A percentile compares a stretch with the other conserved stretches of the same genome.
phyloP scores from a whole-genome alignment of 2,797 vertebrate species.

The Zenarchopterus dispar region DNA sequence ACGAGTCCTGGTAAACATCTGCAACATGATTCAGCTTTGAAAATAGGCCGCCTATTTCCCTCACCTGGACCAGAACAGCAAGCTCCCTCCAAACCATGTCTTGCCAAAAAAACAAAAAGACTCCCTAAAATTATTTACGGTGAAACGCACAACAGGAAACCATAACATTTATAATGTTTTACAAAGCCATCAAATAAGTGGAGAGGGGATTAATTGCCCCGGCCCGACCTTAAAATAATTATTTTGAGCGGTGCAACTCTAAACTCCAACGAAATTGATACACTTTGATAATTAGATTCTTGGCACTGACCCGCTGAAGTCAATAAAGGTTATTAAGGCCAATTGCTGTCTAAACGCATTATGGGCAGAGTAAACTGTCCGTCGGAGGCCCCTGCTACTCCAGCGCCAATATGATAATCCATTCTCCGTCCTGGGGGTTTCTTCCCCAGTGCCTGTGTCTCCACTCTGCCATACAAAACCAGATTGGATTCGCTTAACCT shows the following conservation, averaged over 20 bases:
- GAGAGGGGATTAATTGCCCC: conserved; percentile 88
- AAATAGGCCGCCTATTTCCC: conserved; percentile 18
- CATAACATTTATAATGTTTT: conserved; percentile 87
- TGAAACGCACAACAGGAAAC: conserved; percentile 74
- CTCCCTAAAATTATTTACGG: conserved; percentile 74
- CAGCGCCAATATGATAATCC: conserved; percentile 88
- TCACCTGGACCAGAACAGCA: conserved; percentile 25
- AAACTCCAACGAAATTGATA: conserved; percentile 91
- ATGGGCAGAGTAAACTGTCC: conserved; percentile 84
- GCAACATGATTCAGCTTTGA: conserved; percentile 48
- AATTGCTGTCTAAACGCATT: conserved; percentile 89
- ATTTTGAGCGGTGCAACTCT: conserved; percentile 87
- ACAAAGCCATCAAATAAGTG: conserved; percentile 89
- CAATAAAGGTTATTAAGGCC: conserved; percentile 95
- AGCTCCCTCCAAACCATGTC: conserved; percentile 48
- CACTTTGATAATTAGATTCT: conserved; percentile 94
- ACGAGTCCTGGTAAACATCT: conserved; percentile 68
- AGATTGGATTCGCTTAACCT: conserved; percentile 91
- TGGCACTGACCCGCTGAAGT: conserved; percentile 90
- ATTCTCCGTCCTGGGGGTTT: conserved; percentile 84
- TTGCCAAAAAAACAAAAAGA: conserved; percentile 50
- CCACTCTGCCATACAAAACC: conserved; percentile 88
- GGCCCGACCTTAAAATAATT: conserved; percentile 89
- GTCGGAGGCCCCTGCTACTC: conserved; percentile 85
- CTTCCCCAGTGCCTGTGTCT: conserved; percentile 81